Evolutionary conservation across 30 jellyfish, hydroid and myxozoan genomes (phyloP), one percentile per base, ranked within the genome.

Genomic region (Mastigias papua): DNA sequence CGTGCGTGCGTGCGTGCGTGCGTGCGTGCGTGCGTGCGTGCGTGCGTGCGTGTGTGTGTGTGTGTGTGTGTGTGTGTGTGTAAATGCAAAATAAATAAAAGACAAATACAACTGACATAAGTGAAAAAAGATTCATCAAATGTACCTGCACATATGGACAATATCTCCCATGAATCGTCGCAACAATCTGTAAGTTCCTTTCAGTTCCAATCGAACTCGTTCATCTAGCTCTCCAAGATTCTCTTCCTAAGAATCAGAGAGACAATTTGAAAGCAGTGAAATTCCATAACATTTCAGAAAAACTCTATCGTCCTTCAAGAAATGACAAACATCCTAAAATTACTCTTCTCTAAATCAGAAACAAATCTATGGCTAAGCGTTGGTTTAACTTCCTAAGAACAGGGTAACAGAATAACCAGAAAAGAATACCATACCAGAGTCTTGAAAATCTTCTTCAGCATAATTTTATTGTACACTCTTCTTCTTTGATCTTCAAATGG

Each of bases 401-500:
- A 51, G 67, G 17, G 2, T 4, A 51, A 54, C 85, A 11, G 58
- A 79, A 66, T 4, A 33, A 67, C 17, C 19, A 22, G 16, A 13
- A 9, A 71, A 67, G 48, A 19, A 4, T 15, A 10, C 22, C 88
- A 33, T 81, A 95, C 99, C 97, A 95, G 51, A 28, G 89, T 95
- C 66, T 76, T 89, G 81, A 35, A 85, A 19, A 95, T 90, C 82
- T 95, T 95, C 37, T 51, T 46, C 67, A 95, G 86, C 97, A 95
- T 70, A 49, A 90, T 82, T 17, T 75, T 72, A 54, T 95, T 95
- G 82, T 76, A 95, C 13, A 77, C 92, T 33, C 99, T 57, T 46
- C 99, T 69, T 63, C 99, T 69, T 76, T 84, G 97, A 61, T 95
- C 99, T 76, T 95, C 99, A 86, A 90, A 95, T 32, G 97, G 97